Conservation (phyloP, 2,113 vertebrate genomes). For the Nothoprocta pentlandii region DNA sequence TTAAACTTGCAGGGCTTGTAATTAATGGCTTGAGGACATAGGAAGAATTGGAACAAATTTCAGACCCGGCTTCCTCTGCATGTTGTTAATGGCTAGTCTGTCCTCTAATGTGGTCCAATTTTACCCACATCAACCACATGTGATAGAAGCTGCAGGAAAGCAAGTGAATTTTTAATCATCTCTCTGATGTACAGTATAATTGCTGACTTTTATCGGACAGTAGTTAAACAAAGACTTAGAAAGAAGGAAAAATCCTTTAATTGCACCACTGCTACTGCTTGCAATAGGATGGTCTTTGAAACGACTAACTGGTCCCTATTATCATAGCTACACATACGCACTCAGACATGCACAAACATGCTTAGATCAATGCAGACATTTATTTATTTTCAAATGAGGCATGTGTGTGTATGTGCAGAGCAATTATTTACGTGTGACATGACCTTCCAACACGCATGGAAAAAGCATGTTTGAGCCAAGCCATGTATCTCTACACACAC, state of each 20-base stretch:
- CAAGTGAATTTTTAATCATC: slow-evolving; percentile 71
- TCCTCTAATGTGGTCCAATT: slow-evolving; percentile 69
- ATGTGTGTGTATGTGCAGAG: background rate
- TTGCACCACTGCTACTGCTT: slow-evolving; percentile 56
- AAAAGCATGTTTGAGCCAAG: background rate
- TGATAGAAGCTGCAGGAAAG: slow-evolving; percentile 69
- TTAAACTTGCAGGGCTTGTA: slow-evolving; percentile 25
- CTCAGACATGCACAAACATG: background rate
- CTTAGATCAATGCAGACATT: background rate
- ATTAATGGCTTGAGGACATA: slow-evolving; percentile 51
- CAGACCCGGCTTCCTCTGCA: slow-evolving; percentile 60
- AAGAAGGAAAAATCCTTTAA: slow-evolving; percentile 71
- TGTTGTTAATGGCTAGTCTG: slow-evolving; percentile 67
- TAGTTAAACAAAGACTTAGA: slow-evolving; percentile 73
- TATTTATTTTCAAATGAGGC: background rate
- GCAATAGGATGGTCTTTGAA: slow-evolving; percentile 42
- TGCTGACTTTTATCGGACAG: slow-evolving; percentile 74
- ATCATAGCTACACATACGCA: background rate
- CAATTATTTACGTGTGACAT: background rate
- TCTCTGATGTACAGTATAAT: slow-evolving; percentile 69
- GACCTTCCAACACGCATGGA: background rate
- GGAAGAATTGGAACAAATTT: slow-evolving; percentile 61
- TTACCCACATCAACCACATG: slow-evolving; percentile 66
- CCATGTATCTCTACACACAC: accelerated
- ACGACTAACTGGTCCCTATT: slow-evolving; percentile 32